These are phyloP conservation scores for Nemoura dubitans DNA, from an alignment of 2,888 invertebrate species.

Conservation along the genomic window DNA sequence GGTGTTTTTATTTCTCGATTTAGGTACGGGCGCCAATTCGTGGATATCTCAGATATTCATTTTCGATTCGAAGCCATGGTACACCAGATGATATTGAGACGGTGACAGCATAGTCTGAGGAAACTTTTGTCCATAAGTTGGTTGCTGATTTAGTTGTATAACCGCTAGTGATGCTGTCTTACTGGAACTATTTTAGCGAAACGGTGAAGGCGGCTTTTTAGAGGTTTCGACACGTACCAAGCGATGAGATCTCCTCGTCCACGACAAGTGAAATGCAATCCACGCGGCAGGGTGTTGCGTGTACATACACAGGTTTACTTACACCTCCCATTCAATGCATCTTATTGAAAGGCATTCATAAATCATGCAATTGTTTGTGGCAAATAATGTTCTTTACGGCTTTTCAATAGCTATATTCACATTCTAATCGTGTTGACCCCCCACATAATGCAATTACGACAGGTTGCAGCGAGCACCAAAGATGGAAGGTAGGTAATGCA, in stretches of 20 bases:
- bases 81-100: too few species aligned
- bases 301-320: background rate
- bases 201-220: background rate
- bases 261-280: background rate
- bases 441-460: background rate
- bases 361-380: background rate
- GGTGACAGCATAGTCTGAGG: too few species aligned
- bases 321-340: background rate
- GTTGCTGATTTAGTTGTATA: too few species aligned
- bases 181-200: background rate
- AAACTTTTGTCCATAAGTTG: too few species aligned
- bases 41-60: too few species aligned
- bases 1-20: too few species aligned
- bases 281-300: background rate
- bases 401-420: background rate
- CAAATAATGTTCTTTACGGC: background rate
- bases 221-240: background rate
- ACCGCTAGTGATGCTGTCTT: background rate
- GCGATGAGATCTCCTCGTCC: background rate
- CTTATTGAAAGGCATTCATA: background rate
- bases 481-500: constrained; percentile 12
- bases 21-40: too few species aligned
- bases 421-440: constrained; percentile 12
- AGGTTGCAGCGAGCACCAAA: background rate
- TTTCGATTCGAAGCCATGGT: too few species aligned